A percentile compares a stretch with the other conserved stretches of the same genome.
Evolutionary conservation across 2,113 vertebrate species (phyloP).

Genomic region (Puffinus mauretanicus): DNA sequence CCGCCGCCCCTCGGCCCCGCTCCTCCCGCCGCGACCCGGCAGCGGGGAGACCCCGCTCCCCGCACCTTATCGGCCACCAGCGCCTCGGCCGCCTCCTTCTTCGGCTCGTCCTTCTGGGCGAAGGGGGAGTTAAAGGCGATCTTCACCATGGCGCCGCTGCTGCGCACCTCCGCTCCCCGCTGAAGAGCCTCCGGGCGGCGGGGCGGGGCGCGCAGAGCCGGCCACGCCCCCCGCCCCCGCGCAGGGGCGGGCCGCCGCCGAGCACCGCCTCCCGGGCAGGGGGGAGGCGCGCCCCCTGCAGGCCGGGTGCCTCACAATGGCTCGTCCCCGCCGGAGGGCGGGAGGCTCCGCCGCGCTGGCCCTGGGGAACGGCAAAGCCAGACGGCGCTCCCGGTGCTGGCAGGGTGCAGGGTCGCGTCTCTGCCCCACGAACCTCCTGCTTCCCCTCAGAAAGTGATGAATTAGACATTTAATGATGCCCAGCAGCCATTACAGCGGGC

Average conservation of each 20-base stretch:
- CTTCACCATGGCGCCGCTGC: slow-evolving; percentile 79
- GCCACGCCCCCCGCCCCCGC: not conserved
- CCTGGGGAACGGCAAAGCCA: too few species aligned
- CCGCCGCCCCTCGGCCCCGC: not conserved
- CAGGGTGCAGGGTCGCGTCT: not conserved
- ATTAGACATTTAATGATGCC: too few species aligned
- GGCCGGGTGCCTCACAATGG: not conserved
- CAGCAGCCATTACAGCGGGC: too few species aligned
- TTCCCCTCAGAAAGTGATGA: too few species aligned
- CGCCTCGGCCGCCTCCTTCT: slow-evolving; percentile 65
- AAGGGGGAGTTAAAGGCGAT: slow-evolving; percentile 85
- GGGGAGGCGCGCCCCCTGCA: not conserved
- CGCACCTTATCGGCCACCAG: slow-evolving; percentile 77
- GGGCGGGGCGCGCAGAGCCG: rapidly evolving
- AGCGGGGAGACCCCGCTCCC: not conserved
- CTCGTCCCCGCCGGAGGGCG: too few species aligned
- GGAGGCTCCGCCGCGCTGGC: too few species aligned
- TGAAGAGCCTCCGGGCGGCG: not conserved
- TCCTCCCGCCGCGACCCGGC: not conserved
- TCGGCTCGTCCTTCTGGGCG: slow-evolving; percentile 80
- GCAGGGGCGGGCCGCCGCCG: too few species aligned
- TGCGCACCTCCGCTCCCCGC: not conserved
- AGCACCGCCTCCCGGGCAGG: not conserved
- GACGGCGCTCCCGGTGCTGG: too few species aligned
- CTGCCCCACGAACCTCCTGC: too few species aligned